These are phyloP conservation scores for Habrosyne pyritoides DNA, from an alignment of 2,888 invertebrate species.

Conservation along the genomic window DNA sequence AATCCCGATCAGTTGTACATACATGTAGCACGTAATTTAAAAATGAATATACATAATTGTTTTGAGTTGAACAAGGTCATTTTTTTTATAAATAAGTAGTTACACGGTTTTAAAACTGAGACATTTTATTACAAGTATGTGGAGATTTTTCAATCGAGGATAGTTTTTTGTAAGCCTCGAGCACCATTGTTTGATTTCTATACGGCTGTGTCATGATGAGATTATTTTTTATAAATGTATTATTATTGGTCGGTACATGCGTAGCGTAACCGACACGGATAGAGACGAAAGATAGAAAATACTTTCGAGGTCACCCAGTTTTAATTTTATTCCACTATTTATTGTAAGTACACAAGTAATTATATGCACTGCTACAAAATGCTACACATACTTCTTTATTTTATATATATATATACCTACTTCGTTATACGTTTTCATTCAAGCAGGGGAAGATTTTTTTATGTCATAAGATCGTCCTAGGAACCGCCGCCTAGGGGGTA, in stretches of 20 bases:
- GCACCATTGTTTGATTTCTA: background rate
- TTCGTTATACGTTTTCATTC: no score
- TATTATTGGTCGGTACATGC: background rate
- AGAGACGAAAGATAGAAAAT: constrained; percentile 32
- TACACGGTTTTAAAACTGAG: background rate
- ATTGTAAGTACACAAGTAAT: constrained; percentile 20
- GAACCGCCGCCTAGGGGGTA: no score
- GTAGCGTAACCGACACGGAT: background rate
- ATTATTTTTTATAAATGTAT: background rate
- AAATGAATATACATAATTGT: background rate
- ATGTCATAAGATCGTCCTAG: no score
- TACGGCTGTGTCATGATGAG: background rate
- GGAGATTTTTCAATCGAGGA: background rate
- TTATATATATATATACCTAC: no score
- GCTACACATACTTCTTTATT: no score
- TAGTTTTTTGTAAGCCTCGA: background rate
- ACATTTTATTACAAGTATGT: background rate
- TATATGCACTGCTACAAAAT: constrained; percentile 1
- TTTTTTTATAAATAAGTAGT: background rate
- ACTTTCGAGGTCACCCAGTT: constrained; percentile 46
- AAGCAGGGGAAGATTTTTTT: no score
- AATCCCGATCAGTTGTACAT: background rate
- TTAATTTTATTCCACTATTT: constrained; percentile 30
- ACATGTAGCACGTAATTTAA: background rate
- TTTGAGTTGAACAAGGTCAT: background rate